phyloP scores from a whole-genome alignment of 2,113 vertebrate species.

The Thamnophis sirtalis region DNA sequence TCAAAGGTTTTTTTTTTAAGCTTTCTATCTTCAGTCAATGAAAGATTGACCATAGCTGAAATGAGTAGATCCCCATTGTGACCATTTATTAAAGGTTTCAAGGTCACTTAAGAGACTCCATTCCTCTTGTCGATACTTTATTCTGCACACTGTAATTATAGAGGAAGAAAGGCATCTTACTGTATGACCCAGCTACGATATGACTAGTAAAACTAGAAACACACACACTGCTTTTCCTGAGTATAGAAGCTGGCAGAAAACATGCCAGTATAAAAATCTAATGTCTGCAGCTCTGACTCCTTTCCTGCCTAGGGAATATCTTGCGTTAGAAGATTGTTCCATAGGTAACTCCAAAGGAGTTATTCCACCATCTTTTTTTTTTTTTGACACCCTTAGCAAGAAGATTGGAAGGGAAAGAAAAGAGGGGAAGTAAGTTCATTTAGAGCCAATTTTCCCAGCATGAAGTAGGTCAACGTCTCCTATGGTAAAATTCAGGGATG shows the following conservation, averaged over 20 bases:
- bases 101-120: background rate
- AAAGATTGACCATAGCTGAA: background rate
- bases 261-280: background rate
- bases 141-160: background rate
- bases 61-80: background rate
- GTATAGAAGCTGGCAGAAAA: background rate
- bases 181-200: background rate
- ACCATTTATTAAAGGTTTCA: background rate
- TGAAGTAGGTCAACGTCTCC: background rate
- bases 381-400: background rate
- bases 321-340: background rate
- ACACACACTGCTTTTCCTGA: background rate
- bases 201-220: background rate
- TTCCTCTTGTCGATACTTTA: background rate
- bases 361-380: background rate
- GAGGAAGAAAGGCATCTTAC: background rate
- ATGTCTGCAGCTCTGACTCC: background rate
- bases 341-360: background rate
- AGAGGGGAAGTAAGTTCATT: background rate
- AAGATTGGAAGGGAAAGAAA: background rate
- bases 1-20: background rate
- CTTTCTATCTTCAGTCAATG: background rate
- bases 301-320: background rate
- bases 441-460: background rate
- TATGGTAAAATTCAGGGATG: background rate